Evolutionary conservation across 2,113 vertebrate genomes (phyloP).

Genomic region (Caranx melampygus): DNA sequence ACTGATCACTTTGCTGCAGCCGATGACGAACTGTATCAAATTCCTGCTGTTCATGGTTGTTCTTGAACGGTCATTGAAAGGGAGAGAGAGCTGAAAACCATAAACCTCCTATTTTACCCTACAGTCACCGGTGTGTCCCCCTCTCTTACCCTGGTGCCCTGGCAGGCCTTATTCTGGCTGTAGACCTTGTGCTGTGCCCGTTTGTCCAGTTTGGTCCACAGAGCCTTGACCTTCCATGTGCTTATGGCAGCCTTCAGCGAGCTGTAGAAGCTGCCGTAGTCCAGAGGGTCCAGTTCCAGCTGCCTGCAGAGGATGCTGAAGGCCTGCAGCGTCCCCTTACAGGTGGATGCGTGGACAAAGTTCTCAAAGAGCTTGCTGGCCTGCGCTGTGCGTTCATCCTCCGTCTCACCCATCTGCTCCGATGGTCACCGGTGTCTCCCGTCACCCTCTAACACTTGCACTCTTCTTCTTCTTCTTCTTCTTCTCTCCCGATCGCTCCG

Average conservation of each 20-base stretch:
- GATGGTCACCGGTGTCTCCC: background rate
- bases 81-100: no score
- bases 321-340: conserved; percentile 95
- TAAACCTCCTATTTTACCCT: no score
- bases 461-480: background rate
- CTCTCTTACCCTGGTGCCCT: conserved; percentile 87
- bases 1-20: no score
- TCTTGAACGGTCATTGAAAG: no score
- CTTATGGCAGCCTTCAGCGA: conserved; percentile 91
- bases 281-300: conserved; percentile 91
- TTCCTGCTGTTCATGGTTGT: no score
- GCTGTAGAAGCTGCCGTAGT: conserved; percentile 90
- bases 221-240: conserved; percentile 95
- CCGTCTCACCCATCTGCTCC: conserved; percentile 89
- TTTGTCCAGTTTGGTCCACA: conserved; percentile 98
- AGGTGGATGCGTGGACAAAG: conserved; percentile 94
- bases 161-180: conserved; percentile 88
- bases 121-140: no score
- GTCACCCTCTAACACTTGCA: background rate
- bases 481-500: conserved; percentile 2
- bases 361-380: conserved; percentile 94
- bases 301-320: conserved; percentile 94
- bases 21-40: no score
- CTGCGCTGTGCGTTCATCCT: conserved; percentile 89
- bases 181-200: conserved; percentile 94